Conservation (phyloP, 2,888 invertebrate species). For the Melikaiella ostensackeni region DNA sequence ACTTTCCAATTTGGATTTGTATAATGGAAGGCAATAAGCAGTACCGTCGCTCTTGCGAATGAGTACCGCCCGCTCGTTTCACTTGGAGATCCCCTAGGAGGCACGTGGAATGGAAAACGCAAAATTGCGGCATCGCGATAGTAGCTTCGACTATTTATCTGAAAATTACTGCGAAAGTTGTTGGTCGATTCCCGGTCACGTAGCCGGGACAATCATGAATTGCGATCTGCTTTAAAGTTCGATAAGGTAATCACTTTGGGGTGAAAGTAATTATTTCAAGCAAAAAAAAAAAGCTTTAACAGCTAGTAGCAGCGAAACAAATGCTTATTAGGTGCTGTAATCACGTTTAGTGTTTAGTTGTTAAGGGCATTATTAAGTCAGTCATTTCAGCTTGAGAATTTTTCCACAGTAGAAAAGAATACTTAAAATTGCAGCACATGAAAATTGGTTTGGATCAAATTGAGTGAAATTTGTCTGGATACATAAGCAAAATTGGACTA, state of each 20-base stretch:
- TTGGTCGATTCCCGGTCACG: conserved; percentile 13
- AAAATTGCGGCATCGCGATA: conserved; percentile 33
- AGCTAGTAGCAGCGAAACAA: neutral
- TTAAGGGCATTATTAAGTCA: no score
- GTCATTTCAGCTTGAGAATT: neutral
- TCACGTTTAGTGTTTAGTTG: no score
- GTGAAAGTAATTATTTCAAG: neutral
- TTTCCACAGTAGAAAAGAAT: neutral
- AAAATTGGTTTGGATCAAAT: no score
- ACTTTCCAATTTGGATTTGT: conserved; percentile 49
- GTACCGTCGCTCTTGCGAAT: conserved; percentile 37
- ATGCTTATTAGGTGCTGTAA: neutral
- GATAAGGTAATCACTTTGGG: conserved; percentile 10
- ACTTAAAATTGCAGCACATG: no score
- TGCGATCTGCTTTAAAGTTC: neutral
- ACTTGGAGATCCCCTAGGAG: conserved; percentile 22
- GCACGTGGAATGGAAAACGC: conserved; percentile 34
- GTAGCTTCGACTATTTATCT: conserved; percentile 27
- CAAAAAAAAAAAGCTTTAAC: neutral
- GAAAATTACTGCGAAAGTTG: conserved; percentile 37
- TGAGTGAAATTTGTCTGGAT: no score
- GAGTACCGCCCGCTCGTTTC: conserved; percentile 26
- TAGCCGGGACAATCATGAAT: conserved; percentile 6
- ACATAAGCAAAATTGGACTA: no score
- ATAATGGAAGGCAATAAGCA: conserved; percentile 47